A percentile compares a stretch with the other conserved stretches of the same genome.
These are phyloP conservation scores for Gallinago nigripennis DNA, from an alignment of 2,797 vertebrate genomes.

Conservation along the genomic window DNA sequence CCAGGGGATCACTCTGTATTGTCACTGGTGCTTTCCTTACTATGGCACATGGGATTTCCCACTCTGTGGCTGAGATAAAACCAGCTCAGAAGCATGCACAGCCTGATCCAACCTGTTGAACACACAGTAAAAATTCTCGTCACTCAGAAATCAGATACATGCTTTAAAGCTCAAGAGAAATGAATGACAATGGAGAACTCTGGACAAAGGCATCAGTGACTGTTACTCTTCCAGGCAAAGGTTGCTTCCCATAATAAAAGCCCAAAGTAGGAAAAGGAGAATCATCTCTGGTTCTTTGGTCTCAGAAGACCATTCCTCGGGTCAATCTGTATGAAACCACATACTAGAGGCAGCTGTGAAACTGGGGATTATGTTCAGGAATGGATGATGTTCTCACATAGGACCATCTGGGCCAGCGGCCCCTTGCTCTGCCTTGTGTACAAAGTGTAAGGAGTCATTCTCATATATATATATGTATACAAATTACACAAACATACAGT, in stretches of 20 bases:
- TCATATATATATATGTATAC: neutral
- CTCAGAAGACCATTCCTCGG: neutral
- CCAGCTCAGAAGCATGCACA: neutral
- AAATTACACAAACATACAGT: neutral
- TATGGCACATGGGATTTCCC: neutral
- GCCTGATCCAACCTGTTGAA: neutral
- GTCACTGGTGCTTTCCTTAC: neutral
- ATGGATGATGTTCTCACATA: neutral
- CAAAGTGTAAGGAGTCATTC: neutral
- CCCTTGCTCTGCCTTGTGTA: neutral
- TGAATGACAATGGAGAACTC: neutral
- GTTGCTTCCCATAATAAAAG: neutral
- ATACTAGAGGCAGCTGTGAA: neutral
- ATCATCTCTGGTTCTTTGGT: neutral
- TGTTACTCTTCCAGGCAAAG: neutral
- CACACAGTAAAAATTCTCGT: neutral
- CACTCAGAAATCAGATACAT: neutral
- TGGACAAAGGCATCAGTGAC: neutral
- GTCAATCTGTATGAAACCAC: neutral
- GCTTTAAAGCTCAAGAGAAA: neutral
- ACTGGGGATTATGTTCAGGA: neutral
- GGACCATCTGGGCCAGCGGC: neutral
- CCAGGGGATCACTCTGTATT: neutral
- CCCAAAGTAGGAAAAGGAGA: neutral
- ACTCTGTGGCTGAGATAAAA: neutral